phyloP scores from a whole-genome alignment of 2,888 invertebrate genomes.

The Coenonympha arcania region DNA sequence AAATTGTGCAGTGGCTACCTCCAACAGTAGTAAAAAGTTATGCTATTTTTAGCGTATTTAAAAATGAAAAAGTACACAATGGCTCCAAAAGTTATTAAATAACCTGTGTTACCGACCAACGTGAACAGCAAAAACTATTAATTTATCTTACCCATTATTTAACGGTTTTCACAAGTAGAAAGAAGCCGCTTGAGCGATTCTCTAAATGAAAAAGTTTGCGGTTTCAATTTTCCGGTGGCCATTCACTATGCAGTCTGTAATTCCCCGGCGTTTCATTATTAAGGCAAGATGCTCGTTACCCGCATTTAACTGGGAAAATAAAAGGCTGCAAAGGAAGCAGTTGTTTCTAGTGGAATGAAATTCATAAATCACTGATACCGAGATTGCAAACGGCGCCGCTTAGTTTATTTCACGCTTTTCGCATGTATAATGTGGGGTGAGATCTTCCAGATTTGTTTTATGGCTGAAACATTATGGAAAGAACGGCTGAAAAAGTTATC shows the following conservation, averaged over 20 bases:
- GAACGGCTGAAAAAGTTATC: background rate
- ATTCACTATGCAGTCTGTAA: constrained; percentile 35
- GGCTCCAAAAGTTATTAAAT: no score
- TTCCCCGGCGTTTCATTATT: constrained; percentile 46
- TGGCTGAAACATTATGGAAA: constrained; percentile 2
- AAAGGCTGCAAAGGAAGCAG: constrained; percentile 39
- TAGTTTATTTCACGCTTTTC: constrained; percentile 48
- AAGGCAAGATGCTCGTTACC: constrained; percentile 57
- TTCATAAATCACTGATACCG: constrained; percentile 58
- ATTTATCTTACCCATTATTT: constrained; percentile 4
- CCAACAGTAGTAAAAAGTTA: no score
- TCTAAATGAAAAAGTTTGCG: constrained; percentile 23
- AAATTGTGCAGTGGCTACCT: background rate
- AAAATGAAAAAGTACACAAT: no score
- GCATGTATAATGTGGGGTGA: constrained; percentile 39
- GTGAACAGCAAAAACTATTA: constrained; percentile 1
- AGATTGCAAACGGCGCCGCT: constrained; percentile 46
- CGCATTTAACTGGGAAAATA: constrained; percentile 50
- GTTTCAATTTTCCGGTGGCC: constrained; percentile 22
- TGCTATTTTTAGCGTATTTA: no score
- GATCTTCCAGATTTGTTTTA: constrained; percentile 25
- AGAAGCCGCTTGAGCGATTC: constrained; percentile 18
- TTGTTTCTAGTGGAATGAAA: constrained; percentile 61
- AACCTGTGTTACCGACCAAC: background rate
- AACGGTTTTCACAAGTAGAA: constrained; percentile 15